Evolutionary conservation across 1,140 invertebrate genomes (phyloP).

Genomic region (Calephelis nemesis): DNA sequence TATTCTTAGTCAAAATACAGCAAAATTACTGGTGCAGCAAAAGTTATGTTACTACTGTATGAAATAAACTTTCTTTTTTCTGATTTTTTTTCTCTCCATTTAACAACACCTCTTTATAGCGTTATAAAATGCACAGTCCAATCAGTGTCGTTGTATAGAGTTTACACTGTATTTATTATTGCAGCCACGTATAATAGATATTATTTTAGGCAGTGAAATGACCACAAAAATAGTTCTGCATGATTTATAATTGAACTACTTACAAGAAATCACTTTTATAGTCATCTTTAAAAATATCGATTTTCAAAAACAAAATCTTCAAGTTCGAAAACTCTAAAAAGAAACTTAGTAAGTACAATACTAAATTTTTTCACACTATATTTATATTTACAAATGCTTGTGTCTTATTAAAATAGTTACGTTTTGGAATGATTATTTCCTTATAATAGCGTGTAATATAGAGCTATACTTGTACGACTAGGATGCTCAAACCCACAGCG

Average conservation of each 20-base stretch:
- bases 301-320: slow-evolving; percentile 21
- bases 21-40: too few species aligned
- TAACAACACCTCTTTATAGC: too few species aligned
- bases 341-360: slow-evolving; percentile 11
- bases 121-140: too few species aligned
- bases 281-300: slow-evolving; percentile 22
- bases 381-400: slow-evolving; percentile 21
- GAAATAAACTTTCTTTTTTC: too few species aligned
- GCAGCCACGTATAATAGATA: too few species aligned
- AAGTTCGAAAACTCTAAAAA: slow-evolving; percentile 15
- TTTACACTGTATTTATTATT: too few species aligned
- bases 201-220: too few species aligned
- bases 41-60: too few species aligned
- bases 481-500: slow-evolving; percentile 25
- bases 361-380: slow-evolving; percentile 16
- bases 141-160: too few species aligned
- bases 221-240: slow-evolving; percentile 7
- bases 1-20: too few species aligned
- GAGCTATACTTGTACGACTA: slow-evolving; percentile 20
- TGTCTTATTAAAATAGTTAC: slow-evolving; percentile 7
- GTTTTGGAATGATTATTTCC: slow-evolving; percentile 29
- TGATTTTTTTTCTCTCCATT: too few species aligned
- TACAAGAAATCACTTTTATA: slow-evolving; percentile 13
- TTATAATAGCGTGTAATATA: slow-evolving; percentile 13
- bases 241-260: slow-evolving; percentile 23